Evolutionary conservation across 2,797 vertebrate genomes (phyloP), one percentile per base, ranked within the genome.

Genomic region (Parauchenoglanis ngamensis): DNA sequence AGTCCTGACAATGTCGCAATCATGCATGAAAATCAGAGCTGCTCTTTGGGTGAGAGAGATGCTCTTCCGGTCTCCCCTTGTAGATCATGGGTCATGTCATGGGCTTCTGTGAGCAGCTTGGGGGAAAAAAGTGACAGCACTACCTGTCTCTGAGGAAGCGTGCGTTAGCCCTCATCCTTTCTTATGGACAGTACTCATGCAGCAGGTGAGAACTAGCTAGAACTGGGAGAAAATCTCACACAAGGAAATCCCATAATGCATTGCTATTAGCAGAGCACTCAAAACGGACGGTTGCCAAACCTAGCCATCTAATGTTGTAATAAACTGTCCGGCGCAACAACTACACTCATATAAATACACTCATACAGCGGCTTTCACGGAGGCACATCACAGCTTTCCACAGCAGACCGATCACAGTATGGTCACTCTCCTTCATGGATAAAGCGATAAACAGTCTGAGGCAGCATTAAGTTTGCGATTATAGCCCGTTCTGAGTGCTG

Each of bases 381-480:
- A 21, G 79, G 44, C 44, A 21, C 46, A 17, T 40, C 35, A 7
- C 12, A 11, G 28, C 68, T 13, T 40, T 54, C 3, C 7, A 17
- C 72, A 77, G 61, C 35, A 70, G 61, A 54, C 83, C 23, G 59
- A 68, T 52, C 73, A 17, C 59, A 3, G 52, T 46, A 31, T 49
- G 28, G 68, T 31, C 57, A 17, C 31, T 56, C 56, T 59, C 59
- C 35, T 15, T 44, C 59, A 3, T 31, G 78, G 75, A 84, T 46
- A 21, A 67, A 59, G 82, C 19, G 61, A 28, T 59, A 61, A 87
- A 78, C 61, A 35, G 56, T 87, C 54, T 23, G 52, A 46, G 44
- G 83, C 28, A 11, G 46, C 81, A 46, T 85, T 72, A 35, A 4
- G 12, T 54, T 68, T 40, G 73, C 72, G 57, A 19, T 84, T 35